These are phyloP conservation scores for Anguilla anguilla DNA, from an alignment of 2,797 vertebrate genomes.

Conservation along the genomic window DNA sequence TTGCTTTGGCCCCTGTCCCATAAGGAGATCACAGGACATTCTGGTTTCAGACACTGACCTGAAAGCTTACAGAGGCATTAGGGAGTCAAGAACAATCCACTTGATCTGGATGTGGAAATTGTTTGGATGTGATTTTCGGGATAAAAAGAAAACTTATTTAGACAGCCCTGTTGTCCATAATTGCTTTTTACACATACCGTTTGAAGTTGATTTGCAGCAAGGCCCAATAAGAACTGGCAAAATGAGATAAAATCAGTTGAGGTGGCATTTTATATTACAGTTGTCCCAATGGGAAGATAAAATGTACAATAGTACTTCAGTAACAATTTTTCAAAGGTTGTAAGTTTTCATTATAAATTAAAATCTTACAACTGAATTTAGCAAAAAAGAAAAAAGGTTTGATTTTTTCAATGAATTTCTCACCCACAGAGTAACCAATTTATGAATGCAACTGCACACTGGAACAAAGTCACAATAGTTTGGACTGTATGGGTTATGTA, in stretches of 20 bases:
- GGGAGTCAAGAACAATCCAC: not conserved
- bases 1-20: not conserved
- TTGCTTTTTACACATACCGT: not conserved
- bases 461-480: not conserved
- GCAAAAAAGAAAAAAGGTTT: not conserved
- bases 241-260: not conserved
- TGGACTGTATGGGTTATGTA: not conserved
- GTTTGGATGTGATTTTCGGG: not conserved
- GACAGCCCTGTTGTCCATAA: not conserved
- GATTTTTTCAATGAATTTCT: not conserved
- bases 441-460: not conserved
- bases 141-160: conserved; percentile 1
- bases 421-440: not conserved
- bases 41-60: not conserved
- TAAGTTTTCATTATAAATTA: not conserved
- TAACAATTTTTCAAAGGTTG: not conserved
- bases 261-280: not conserved
- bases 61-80: not conserved
- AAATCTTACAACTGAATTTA: not conserved
- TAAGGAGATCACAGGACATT: not conserved
- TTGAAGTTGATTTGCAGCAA: not conserved
- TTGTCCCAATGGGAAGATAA: not conserved
- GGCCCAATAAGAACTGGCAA: not conserved
- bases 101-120: not conserved
- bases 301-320: not conserved